phyloP scores from a whole-genome alignment of 53 echinoderm and acorn worm genomes.

The Luidia sarsii region DNA sequence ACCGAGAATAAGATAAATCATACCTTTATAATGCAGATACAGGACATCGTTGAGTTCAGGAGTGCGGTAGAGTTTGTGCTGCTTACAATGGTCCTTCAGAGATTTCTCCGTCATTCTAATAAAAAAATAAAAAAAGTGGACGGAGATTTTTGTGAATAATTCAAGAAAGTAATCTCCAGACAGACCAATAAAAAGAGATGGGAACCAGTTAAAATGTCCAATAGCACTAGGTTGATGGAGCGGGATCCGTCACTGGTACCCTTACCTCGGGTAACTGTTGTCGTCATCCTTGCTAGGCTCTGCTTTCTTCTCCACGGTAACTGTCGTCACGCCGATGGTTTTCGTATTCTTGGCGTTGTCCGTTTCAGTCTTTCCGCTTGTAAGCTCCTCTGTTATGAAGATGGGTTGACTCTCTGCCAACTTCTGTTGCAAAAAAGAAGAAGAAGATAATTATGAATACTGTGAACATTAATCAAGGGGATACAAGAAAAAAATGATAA shows the following conservation, averaged over 20 bases:
- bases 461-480: no score
- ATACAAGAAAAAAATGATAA: no score
- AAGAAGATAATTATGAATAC: neutral
- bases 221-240: no score
- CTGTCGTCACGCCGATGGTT: neutral
- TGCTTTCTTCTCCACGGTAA: neutral
- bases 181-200: neutral
- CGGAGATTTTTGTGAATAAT: no score
- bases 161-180: neutral
- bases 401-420: neutral
- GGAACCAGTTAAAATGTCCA: neutral
- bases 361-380: neutral
- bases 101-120: constrained; percentile 81
- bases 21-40: constrained; percentile 97
- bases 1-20: no score
- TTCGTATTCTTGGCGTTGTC: neutral
- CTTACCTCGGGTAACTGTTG: constrained; percentile 66
- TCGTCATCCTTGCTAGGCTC: constrained; percentile 45
- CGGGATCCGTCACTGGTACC: neutral
- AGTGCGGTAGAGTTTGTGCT: constrained; percentile 84
- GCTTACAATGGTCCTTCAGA: constrained; percentile 74
- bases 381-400: constrained; percentile 18
- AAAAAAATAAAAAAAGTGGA: constrained; percentile 2
- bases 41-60: constrained; percentile 93
- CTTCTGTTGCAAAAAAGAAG: neutral